Evolutionary conservation across 2,113 vertebrate genomes (phyloP).

Genomic region (Delphinapterus leucas): DNA sequence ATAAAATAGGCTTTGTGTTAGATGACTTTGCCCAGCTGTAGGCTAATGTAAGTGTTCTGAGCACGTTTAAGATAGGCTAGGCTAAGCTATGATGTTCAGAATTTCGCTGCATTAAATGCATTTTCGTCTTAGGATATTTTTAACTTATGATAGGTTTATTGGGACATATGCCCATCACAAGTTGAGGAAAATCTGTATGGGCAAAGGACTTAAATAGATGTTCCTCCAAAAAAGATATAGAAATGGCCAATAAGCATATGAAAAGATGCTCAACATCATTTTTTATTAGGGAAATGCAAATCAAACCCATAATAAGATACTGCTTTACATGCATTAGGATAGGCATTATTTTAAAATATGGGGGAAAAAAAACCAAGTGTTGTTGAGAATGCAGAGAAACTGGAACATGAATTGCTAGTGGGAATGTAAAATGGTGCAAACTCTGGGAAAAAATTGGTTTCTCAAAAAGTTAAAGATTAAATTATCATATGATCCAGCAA

Average conservation of each 20-base stretch:
- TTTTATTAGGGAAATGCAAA: background rate
- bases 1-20: too few relatives aligned
- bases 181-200: background rate
- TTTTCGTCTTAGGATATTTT: too few relatives aligned
- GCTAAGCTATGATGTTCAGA: too few relatives aligned
- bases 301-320: background rate
- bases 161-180: too few relatives aligned
- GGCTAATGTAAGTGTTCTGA: too few relatives aligned
- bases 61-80: too few relatives aligned
- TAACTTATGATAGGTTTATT: too few relatives aligned
- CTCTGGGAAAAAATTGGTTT: background rate
- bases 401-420: background rate
- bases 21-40: too few relatives aligned
- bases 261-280: background rate
- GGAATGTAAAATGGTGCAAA: background rate
- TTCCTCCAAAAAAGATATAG: background rate
- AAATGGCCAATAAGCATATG: background rate
- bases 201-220: background rate
- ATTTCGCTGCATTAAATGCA: too few relatives aligned
- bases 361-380: background rate
- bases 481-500: background rate
- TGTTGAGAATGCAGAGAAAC: background rate
- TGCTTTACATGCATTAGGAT: background rate
- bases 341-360: background rate
- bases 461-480: background rate